Evolutionary conservation across 2,888 invertebrate genomes (phyloP).

Genomic region (Dryococelus australis): DNA sequence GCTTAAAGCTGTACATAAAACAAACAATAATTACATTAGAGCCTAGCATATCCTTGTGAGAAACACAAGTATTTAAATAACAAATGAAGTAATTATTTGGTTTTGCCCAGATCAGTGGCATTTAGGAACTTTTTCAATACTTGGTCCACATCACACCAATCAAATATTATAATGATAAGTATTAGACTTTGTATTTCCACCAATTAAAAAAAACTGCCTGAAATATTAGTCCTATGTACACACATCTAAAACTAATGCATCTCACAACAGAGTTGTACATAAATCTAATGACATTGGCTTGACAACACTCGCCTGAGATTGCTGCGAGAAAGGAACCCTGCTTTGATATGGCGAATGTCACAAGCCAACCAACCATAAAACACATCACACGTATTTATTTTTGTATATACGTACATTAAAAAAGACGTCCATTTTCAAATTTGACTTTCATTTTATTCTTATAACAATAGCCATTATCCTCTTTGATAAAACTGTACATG

Average conservation of each 20-base stretch:
- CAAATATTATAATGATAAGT: conserved; percentile 30
- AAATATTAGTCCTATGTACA: conserved; percentile 34
- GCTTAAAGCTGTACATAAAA: conserved; percentile 38
- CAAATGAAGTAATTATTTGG: conserved; percentile 29
- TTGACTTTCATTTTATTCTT: neutral
- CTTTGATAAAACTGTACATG: neutral
- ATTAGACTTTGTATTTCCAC: conserved; percentile 32
- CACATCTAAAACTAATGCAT: conserved; percentile 28
- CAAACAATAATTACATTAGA: conserved; percentile 34
- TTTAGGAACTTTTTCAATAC: conserved; percentile 32
- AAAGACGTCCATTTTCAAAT: neutral
- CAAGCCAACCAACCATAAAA: conserved; percentile 23
- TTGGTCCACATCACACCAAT: conserved; percentile 42
- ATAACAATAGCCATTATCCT: neutral
- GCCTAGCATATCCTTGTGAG: neutral
- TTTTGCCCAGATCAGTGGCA: conserved; percentile 27
- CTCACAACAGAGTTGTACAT: conserved; percentile 13
- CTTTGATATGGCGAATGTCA: conserved; percentile 34
- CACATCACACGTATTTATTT: conserved; percentile 7
- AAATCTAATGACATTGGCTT: conserved; percentile 29
- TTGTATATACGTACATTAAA: conserved; percentile 2
- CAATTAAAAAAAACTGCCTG: conserved; percentile 35
- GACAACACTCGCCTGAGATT: conserved; percentile 33
- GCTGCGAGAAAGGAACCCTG: conserved; percentile 39
- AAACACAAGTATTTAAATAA: conserved; percentile 27